Evolutionary conservation across 2,888 invertebrate species (phyloP).

Genomic region (Coenonympha glycerion): DNA sequence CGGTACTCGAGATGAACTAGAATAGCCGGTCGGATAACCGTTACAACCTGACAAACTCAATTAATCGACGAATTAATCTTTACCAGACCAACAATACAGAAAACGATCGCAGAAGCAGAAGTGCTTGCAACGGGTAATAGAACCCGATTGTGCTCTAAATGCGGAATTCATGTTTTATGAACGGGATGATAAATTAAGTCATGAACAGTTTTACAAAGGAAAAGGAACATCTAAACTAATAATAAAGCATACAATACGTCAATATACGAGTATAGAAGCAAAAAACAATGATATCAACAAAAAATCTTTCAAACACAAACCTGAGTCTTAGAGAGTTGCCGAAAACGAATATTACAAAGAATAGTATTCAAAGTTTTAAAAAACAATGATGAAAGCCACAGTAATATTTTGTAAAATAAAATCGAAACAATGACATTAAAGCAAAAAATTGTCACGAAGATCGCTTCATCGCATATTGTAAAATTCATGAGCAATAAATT

Average conservation of each 20-base stretch:
- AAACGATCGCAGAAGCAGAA: slow-evolving; percentile 16
- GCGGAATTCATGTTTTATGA: neutral
- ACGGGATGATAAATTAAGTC: neutral
- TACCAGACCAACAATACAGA: slow-evolving; percentile 24
- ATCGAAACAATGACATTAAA: neutral
- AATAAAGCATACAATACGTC: too few relatives aligned
- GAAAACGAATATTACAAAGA: too few relatives aligned
- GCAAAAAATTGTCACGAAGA: neutral
- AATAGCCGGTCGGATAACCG: slow-evolving; percentile 62
- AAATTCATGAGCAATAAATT: slow-evolving; percentile 4
- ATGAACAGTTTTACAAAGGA: too few relatives aligned
- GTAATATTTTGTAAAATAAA: too few relatives aligned
- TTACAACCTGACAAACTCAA: slow-evolving; percentile 58
- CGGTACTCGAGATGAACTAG: slow-evolving; percentile 64
- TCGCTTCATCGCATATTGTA: neutral
- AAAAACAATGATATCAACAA: too few relatives aligned
- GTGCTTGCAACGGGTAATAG: slow-evolving; percentile 1
- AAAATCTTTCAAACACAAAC: too few relatives aligned
- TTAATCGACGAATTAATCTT: slow-evolving; percentile 46
- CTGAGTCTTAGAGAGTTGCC: too few relatives aligned
- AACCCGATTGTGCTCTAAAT: neutral
- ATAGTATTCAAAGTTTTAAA: neutral
- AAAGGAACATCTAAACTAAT: too few relatives aligned
- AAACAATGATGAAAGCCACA: neutral
- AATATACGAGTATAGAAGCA: too few relatives aligned